Conservation (phyloP, 2,797 vertebrate species). For the Pseudocheirus occidentalis region DNA sequence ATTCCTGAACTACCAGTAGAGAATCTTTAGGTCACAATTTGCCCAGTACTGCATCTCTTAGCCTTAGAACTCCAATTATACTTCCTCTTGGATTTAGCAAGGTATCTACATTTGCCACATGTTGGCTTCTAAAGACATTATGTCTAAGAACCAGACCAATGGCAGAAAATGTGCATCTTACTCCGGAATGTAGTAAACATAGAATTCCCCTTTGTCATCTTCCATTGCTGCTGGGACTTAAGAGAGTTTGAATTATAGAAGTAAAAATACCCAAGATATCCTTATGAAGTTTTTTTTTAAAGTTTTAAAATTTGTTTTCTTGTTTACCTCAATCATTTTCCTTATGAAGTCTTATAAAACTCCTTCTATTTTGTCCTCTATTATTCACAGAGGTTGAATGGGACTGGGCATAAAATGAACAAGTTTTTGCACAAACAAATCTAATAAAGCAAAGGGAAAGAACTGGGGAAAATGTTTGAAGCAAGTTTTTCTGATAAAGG, state of each 20-base stretch:
- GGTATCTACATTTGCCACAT: slow-evolving; percentile 95
- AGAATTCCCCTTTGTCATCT: slow-evolving; percentile 93
- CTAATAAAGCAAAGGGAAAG: neutral
- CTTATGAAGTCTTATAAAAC: neutral
- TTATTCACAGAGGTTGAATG: neutral
- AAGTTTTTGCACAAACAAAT: neutral
- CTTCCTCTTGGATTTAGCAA: slow-evolving; percentile 96
- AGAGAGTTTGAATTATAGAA: neutral
- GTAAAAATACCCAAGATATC: neutral
- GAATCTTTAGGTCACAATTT: slow-evolving; percentile 95
- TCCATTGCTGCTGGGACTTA: neutral
- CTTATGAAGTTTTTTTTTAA: neutral
- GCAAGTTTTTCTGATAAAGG: neutral
- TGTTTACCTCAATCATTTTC: too few relatives aligned
- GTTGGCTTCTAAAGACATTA: slow-evolving; percentile 88
- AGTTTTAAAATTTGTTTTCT: too few relatives aligned
- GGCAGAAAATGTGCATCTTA: slow-evolving; percentile 95
- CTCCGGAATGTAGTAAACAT: slow-evolving; percentile 95
- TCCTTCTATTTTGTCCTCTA: neutral
- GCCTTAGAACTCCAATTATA: slow-evolving; percentile 97
- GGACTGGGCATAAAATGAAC: neutral
- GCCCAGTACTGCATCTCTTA: slow-evolving; percentile 93
- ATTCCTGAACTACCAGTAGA: slow-evolving; percentile 96
- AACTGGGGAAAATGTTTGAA: neutral
- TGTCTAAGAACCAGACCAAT: slow-evolving; percentile 89